Percentiles rank a stretch among this genome's conserved stretches.
Conservation (phyloP, 1,140 invertebrate genomes). For the Brachionus rubens region DNA sequence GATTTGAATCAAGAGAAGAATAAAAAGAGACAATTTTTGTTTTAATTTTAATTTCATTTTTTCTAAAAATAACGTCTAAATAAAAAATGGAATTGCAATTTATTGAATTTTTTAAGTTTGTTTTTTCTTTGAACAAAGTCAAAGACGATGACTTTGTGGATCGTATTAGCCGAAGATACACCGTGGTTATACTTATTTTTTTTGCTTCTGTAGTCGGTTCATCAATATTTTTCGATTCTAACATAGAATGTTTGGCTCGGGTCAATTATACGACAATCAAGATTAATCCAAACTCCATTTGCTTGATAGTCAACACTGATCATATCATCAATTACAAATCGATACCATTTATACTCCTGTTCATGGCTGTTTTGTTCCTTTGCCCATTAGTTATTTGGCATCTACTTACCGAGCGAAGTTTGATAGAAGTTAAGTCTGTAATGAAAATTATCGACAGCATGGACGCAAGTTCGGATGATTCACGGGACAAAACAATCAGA, state of each 20-base stretch:
- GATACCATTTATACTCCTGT: slow-evolving; percentile 46
- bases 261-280: slow-evolving; percentile 50
- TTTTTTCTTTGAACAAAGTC: no score
- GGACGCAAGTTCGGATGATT: neutral
- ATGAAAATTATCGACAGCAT: slow-evolving; percentile 27
- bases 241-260: slow-evolving; percentile 71
- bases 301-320: slow-evolving; percentile 63
- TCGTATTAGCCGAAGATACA: slow-evolving; percentile 50
- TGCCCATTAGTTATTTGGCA: slow-evolving; percentile 45
- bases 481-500: slow-evolving; percentile 16
- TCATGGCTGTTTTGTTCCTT: slow-evolving; percentile 45
- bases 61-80: no score
- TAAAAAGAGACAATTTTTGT: no score
- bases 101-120: no score
- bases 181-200: slow-evolving; percentile 75
- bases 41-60: no score
- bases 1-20: no score
- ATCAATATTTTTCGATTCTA: slow-evolving; percentile 83
- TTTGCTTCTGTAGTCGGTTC: slow-evolving; percentile 81
- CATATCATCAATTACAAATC: slow-evolving; percentile 50
- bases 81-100: no score
- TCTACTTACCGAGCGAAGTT: slow-evolving; percentile 2
- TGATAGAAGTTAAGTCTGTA: slow-evolving; percentile 33
- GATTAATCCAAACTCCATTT: slow-evolving; percentile 56
- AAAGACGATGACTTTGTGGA: slow-evolving; percentile 51